Percentiles rank a stretch among this genome's conserved stretches.
Evolutionary conservation across 2,113 vertebrate genomes (phyloP).

Genomic region (Empidonax traillii): DNA sequence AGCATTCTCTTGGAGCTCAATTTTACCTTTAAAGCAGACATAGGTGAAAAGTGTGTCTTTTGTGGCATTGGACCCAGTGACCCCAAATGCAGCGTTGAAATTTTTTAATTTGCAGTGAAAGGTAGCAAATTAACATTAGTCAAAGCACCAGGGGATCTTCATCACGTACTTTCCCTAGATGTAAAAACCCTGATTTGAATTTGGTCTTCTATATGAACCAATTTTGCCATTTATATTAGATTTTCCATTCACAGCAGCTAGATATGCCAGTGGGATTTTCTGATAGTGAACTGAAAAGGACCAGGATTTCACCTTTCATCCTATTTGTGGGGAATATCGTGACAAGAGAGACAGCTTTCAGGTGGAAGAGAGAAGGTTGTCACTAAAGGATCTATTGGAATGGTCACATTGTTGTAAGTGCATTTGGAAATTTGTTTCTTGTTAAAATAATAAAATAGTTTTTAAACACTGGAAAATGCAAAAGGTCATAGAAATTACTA

Average conservation of each 20-base stretch:
- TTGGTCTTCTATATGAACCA: background rate
- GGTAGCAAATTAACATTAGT: background rate
- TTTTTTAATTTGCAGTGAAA: background rate
- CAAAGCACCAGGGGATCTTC: background rate
- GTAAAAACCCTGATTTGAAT: background rate
- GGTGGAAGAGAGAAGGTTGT: background rate
- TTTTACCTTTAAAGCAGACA: background rate
- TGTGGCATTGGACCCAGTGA: background rate
- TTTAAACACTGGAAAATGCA: background rate
- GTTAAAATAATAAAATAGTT: background rate
- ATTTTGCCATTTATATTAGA: background rate
- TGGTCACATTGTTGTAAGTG: background rate
- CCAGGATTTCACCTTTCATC: background rate
- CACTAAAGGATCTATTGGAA: background rate
- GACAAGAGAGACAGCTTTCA: background rate
- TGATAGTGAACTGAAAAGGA: background rate
- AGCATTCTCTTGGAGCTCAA: background rate
- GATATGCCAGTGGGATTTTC: background rate
- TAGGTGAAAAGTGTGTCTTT: background rate
- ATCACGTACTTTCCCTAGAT: background rate
- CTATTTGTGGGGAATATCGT: accelerated
- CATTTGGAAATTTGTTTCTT: background rate
- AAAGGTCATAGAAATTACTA: background rate
- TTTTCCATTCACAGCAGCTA: background rate
- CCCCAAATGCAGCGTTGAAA: background rate